Percentiles rank a stretch among this genome's conserved stretches.
Evolutionary conservation across 2,113 vertebrate genomes (phyloP).

Genomic region (Indicator indicator): DNA sequence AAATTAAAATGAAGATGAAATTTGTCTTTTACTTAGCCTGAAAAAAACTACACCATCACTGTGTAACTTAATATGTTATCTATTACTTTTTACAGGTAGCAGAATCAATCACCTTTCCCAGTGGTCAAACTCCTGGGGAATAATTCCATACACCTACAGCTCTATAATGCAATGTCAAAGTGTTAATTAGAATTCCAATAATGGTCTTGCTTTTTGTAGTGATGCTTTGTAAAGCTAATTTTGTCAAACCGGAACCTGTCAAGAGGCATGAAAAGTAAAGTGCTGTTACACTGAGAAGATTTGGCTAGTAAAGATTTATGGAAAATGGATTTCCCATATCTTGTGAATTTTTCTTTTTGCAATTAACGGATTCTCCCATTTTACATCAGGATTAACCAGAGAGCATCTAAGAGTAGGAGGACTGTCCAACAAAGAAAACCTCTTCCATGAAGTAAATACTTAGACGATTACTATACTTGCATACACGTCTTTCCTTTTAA

Average conservation of each 20-base stretch:
- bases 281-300: neutral
- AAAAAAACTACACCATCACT: neutral
- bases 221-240: neutral
- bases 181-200: conserved; percentile 21
- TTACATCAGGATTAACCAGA: neutral
- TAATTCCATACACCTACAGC: conserved; percentile 20
- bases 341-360: neutral
- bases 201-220: neutral
- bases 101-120: conserved; percentile 48
- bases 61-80: conserved; percentile 26
- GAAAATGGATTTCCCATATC: neutral
- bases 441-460: neutral
- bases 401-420: neutral
- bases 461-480: neutral
- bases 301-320: neutral
- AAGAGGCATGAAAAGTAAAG: neutral
- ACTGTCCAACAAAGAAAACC: neutral
- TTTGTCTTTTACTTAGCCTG: conserved; percentile 42
- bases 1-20: conserved; percentile 60
- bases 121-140: neutral
- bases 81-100: conserved; percentile 21
- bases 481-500: rapidly evolving
- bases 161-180: neutral
- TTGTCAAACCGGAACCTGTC: neutral
- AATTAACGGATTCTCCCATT: neutral